Evolutionary conservation across 2,113 vertebrate genomes (phyloP), one percentile per base, ranked within the genome.

Genomic region (Cinclus mexicanus): DNA sequence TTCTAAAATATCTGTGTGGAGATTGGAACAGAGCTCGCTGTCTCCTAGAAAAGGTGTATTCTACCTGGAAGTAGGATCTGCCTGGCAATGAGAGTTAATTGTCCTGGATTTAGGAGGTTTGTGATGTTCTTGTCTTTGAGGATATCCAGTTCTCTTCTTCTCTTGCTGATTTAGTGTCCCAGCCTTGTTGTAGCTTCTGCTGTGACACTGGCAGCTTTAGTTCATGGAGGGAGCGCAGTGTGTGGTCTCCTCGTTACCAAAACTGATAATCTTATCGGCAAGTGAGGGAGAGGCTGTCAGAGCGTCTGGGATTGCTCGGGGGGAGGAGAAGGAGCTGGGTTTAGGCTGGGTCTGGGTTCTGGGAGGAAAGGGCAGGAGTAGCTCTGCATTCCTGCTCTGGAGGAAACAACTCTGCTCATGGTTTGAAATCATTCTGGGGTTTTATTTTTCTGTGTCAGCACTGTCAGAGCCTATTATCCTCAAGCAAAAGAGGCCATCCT

Each of bases 371-470:
- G 72, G 41, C 29, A 68, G n/a, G 7, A 76, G 65, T 9, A 75
- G 53, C 78, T 92, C 46, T 49, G 33, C 37, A 10, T 52, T 63
- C 42, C 64, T 88, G 86, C 55, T 91, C 75, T 42, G 82, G 69
- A 86, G 90, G 87, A 61, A 89, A 79, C 41, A 90, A 41, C 69
- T 59, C 75, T 87, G 70, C 90, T 93, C 89, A 7, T 68, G 91
- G 68, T 64, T 84, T 96, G 83, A 79, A 97, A 96, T 90, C 95
- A 82, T 78, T 95, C 94, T 37, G 53, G 78, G 83, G 39, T 29
- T 94, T 94, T 90, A 86, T 96, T 96, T 96, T 97, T 97, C 91
- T 96, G 93, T 97, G 96, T 97, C 95, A 94, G 95, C 95, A 94
- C 95, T 97, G 97, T 96, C 97, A 96, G 95, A 88, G 82, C 55